Percentiles rank a stretch among this genome's conserved stretches.
Conservation (phyloP, 2,113 vertebrate species). For the Actenoides lindsayi region DNA sequence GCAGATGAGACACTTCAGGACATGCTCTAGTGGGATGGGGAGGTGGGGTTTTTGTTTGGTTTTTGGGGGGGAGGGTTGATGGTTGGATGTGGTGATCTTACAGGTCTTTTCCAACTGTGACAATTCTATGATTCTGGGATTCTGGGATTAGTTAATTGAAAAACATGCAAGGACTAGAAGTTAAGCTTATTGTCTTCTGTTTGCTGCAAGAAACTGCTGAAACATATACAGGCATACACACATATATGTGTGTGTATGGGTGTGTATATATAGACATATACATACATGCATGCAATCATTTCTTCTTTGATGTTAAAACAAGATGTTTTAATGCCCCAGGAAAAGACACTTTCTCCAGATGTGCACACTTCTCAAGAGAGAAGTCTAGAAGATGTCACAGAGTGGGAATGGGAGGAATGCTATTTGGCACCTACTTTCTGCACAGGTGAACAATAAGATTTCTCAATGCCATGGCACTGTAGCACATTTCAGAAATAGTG, state of each 20-base stretch:
- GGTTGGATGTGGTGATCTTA: too few relatives aligned
- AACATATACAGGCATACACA: neutral
- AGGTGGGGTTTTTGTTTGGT: too few relatives aligned
- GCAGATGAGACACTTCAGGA: too few relatives aligned
- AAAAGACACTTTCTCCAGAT: neutral
- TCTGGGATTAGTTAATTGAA: neutral
- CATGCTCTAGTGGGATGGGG: too few relatives aligned
- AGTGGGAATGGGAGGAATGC: neutral
- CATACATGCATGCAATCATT: too few relatives aligned
- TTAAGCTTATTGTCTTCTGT: neutral
- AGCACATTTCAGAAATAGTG: neutral
- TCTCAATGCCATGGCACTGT: rapidly evolving
- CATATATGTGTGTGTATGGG: rapidly evolving
- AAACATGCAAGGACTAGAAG: neutral
- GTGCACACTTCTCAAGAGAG: neutral
- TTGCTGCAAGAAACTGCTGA: neutral
- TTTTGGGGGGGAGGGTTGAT: too few relatives aligned
- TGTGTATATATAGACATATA: rapidly evolving
- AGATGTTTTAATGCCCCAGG: neutral
- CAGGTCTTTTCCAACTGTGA: too few relatives aligned
- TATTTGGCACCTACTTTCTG: neutral
- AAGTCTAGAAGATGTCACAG: neutral
- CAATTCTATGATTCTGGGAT: too few relatives aligned
- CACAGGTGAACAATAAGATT: neutral
- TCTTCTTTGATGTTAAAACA: neutral